Base-by-base conservation (phyloP, 2,888 invertebrate genomes). In the Theretra japonica region DNA sequence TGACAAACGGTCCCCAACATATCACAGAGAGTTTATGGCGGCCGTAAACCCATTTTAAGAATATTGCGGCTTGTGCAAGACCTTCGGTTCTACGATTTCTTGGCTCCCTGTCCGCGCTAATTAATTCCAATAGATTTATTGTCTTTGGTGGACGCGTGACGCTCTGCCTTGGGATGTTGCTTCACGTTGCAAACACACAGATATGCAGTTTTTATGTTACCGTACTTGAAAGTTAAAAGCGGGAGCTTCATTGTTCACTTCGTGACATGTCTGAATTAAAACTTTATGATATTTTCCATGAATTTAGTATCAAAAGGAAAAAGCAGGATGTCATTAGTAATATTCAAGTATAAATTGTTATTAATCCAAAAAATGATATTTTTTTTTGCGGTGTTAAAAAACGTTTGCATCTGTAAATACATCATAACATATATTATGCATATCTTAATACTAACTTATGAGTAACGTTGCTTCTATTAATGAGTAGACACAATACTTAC, bases 1-100 rank as follows among this genome's bases (percentile, higher is more conserved):
- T 65, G 70, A 5, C 19, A 70, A 3, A 65, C 7, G 21, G 30
- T 33, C 50, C 70, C 7, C 21, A 23, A 19, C 50, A 5, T 33
- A 53, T 53, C 72, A 77, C 75, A 76, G 73, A 69, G 72, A 72
- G 77, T 85, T 85, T 85, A 85, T 81, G 82, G 78, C 77, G 73
- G 74, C 76, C 86, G 82, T 88, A 87, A 88, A 87, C 84, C 84
- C 83, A 86, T 84, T 85, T 84, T 79, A 70, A 75, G 82, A 80
- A 79, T 76, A 77, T 73, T 78, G 79, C 75, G 78, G 76, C 68
- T 65, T 65, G 65, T 60, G 69, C 59, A 76, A 79, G 82, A 82
- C 85, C 84, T 86, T 85, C 83, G 70, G 69, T 62, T 53, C 73
- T 65, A 65, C 62, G 57, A 65, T 70, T 73, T 73, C 73, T 75